Base-by-base conservation (phyloP, 2,113 vertebrate genomes). In the Thunnus maccoyii region DNA sequence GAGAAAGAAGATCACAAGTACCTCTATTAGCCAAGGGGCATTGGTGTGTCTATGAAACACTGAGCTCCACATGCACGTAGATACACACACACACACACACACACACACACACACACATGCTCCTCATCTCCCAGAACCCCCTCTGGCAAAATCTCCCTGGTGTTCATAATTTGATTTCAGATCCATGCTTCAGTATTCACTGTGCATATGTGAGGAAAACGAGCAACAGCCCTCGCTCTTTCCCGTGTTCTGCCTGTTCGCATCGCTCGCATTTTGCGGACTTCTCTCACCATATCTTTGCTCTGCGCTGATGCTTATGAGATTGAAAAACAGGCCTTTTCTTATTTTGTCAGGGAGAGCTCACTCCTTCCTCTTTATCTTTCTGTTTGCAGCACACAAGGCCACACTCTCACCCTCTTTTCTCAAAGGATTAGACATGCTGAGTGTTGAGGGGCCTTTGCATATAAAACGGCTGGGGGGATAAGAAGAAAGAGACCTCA, bases 151-250 rank as follows among this genome's bases (percentile, higher is more conserved):
- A 71, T 88, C 75, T 86, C 77, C 84, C 86, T 25, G 25, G 77
- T 83, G 83, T 88, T 87, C 82, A 76, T 86, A 86, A 91, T 91
- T 89, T 90, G 82, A 91, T 91, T 92, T 92, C 86, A 90, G 82
- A 90, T 76, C 60, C n/a, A 18, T 76, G 54, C 65, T 68, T 86
- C 79, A 87, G 72, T 62, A 82, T 87, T 84, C 73, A 76, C 62
- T 76, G 65, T 80, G 88, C 82, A 75, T 87, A 71, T 69, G 80
- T 63, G 36, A 71, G 66, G 57, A 71, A 67, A 81, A 73, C 3
- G 27, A 86, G 76, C 63, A 73, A 73, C 71, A 52, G 62, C 48
- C 72, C 65, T 41, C 15, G 57, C 47, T 74, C 75, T 61, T 57
- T 58, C 25, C 57, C 3, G 13, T 66, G 32, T 76, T 71, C 72